Base-by-base conservation (phyloP, 2,888 invertebrate genomes). In the Penaeus monodon region DNA sequence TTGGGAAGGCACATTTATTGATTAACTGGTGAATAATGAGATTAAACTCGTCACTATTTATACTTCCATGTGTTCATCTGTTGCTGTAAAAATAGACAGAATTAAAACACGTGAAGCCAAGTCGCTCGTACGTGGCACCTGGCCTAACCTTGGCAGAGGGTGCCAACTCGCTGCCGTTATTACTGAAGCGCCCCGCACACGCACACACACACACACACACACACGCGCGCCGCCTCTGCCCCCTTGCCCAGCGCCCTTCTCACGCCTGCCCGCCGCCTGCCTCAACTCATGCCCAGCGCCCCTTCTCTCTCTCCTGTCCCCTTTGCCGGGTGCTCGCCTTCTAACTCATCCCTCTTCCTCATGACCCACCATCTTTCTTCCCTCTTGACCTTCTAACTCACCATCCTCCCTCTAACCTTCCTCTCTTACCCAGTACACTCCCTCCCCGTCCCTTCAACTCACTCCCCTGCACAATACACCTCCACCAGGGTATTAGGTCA, bases 41-140 rank as follows among this genome's bases (percentile, higher is more conserved):
- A 29, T n/a, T 38, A 22, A 64, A 82, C 82, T 73, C 63, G 81
- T 73, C 63, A 64, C 70, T 24, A 29, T 57, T 82, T 82, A 82
- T 29, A 38, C 63, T 82, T 73, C 63, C 82, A 82, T 82, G 74
- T 63, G 82, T 82, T 82, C 63, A 82, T 73, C 82, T 82, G 82
- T 63, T 73, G 74, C 73, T 73, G 73, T 22, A 82, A 82, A 38
- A 63, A 17, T 38, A 82, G n/a, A 33, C 49, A 57, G 38, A 57
- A 77, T 29, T 77, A 57, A 49, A 49, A 14, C n/a, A 63, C 57
- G 63, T 63, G 44, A 77, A 2, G 27, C 57, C 57, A 17, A 76
- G 44, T 57, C 57, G 44, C 44, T 10, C 14, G n/a, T n/a, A 44
- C 38, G n/a, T 49, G 49, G 22, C 44, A 73, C 76, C 76, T 29